These are phyloP conservation scores for Andricus curvator DNA, from an alignment of 2,888 invertebrate species.

Conservation along the genomic window DNA sequence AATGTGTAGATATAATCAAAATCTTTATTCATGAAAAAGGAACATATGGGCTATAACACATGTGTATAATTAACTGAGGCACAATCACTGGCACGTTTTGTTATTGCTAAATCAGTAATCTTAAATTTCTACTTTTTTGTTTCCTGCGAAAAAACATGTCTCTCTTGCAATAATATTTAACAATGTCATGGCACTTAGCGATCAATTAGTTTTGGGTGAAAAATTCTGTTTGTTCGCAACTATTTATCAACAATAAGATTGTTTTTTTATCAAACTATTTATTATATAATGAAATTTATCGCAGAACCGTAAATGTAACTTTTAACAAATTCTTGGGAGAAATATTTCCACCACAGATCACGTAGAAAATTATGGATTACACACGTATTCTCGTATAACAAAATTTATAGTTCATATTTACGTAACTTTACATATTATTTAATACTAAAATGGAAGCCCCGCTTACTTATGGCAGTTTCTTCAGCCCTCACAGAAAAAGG, in stretches of 20 bases:
- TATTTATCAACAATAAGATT: no score
- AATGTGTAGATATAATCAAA: background rate
- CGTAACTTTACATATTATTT: conserved; percentile 7
- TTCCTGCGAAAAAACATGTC: background rate
- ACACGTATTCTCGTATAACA: background rate
- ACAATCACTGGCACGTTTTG: conserved; percentile 25
- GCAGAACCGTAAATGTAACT: background rate
- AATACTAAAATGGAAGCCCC: conserved; percentile 31
- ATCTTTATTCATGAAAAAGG: conserved; percentile 21
- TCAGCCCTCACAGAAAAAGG: background rate
- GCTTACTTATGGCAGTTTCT: conserved; percentile 2
- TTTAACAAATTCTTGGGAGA: background rate
- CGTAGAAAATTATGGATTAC: background rate
- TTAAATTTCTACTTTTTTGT: background rate
- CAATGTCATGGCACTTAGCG: background rate
- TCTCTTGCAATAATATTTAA: background rate
- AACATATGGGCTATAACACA: background rate
- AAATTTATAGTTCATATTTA: background rate
- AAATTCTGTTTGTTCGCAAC: no score
- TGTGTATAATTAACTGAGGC: conserved; percentile 13
- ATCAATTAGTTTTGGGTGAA: no score
- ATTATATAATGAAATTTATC: no score
- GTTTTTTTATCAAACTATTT: no score
- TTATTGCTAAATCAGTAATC: conserved; percentile 22
- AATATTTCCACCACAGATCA: background rate